Percentiles rank a stretch among this genome's conserved stretches.
These are phyloP conservation scores for Phyllostomus discolor DNA, from an alignment of 2,113 vertebrate species.

Conservation along the genomic window DNA sequence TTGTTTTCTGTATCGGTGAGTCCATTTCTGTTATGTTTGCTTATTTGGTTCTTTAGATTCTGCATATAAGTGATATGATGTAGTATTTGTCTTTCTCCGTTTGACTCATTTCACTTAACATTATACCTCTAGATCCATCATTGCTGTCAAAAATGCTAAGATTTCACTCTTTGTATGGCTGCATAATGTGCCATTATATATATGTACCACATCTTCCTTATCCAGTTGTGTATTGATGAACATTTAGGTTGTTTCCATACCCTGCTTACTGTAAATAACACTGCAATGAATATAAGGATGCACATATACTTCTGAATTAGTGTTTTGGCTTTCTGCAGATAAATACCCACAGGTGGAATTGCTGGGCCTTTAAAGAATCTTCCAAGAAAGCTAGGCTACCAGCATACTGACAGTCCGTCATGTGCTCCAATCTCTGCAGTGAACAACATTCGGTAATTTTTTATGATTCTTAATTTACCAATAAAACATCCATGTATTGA, in stretches of 20 bases:
- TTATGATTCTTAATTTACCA: not conserved
- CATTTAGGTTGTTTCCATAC: not conserved
- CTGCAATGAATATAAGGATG: not conserved
- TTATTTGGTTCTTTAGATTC: too few relatives aligned
- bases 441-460: not conserved
- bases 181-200: too few relatives aligned
- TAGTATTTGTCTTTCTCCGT: too few relatives aligned
- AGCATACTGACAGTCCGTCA: not conserved
- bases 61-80: too few relatives aligned
- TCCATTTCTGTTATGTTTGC: too few relatives aligned
- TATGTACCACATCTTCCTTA: too few relatives aligned
- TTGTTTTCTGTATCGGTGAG: too few relatives aligned
- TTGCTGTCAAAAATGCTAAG: too few relatives aligned
- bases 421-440: not conserved
- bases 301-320: not conserved
- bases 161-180: too few relatives aligned
- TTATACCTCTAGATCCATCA: too few relatives aligned
- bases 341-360: not conserved
- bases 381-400: not conserved
- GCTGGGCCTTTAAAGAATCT: not conserved
- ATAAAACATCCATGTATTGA: not conserved
- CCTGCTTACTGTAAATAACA: not conserved
- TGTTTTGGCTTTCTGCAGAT: not conserved
- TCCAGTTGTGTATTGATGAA: too few relatives aligned
- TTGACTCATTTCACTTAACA: too few relatives aligned